Percentiles rank a stretch among this genome's conserved stretches.
phyloP scores from a whole-genome alignment of 2,113 vertebrate species.

The Scomber scombrus region DNA sequence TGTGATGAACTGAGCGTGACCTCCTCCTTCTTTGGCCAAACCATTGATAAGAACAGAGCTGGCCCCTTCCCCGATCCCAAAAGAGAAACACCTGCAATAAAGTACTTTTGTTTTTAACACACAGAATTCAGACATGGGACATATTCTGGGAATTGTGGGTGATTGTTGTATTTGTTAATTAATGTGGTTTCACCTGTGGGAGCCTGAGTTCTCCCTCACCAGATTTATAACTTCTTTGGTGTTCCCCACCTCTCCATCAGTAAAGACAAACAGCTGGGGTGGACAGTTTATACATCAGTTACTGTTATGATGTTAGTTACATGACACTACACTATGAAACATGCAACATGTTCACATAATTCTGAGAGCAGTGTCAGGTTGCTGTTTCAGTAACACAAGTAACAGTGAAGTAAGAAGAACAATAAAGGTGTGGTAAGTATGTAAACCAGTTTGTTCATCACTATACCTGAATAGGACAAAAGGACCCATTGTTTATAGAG shows the following conservation, averaged over 20 bases:
- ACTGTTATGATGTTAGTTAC: background rate
- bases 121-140: background rate
- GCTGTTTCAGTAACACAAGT: too few species aligned
- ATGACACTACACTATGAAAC: background rate
- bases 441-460: too few species aligned
- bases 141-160: background rate
- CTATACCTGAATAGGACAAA: too few species aligned
- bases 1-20: slow-evolving; percentile 88
- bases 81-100: slow-evolving; percentile 87
- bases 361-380: too few species aligned
- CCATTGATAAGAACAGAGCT: slow-evolving; percentile 89
- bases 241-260: slow-evolving; percentile 89
- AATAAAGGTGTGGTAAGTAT: too few species aligned
- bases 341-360: too few species aligned
- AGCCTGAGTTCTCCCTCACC: slow-evolving; percentile 80
- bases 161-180: background rate
- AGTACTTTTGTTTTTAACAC: background rate
- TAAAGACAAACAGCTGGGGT: slow-evolving; percentile 90
- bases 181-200: slow-evolving; percentile 83
- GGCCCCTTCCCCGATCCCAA: slow-evolving; percentile 90
- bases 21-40: slow-evolving; percentile 83
- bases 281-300: background rate
- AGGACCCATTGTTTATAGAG: too few species aligned
- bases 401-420: too few species aligned
- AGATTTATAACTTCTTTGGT: slow-evolving; percentile 84